Conservation (phyloP, 2,888 invertebrate species). For the Lasioglossum zephyrum region DNA sequence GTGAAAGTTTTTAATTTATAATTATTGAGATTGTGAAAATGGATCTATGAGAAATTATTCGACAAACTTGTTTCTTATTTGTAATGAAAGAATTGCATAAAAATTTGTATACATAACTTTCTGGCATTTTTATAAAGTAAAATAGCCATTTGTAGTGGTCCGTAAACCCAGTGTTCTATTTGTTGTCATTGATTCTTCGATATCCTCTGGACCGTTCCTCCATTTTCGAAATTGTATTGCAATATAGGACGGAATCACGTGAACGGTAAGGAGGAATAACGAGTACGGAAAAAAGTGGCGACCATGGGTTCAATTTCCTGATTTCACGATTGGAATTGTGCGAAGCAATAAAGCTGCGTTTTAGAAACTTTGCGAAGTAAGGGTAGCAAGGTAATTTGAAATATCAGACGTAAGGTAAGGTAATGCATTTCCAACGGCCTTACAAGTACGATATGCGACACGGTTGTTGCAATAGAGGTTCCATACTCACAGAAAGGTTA, state of each 20-base stretch:
- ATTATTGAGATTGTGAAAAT: no score
- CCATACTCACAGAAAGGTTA: conserved; percentile 69
- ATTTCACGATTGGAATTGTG: neutral
- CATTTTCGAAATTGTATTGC: neutral
- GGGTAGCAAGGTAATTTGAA: conserved; percentile 54
- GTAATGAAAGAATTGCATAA: no score
- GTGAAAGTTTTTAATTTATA: no score
- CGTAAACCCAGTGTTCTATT: neutral
- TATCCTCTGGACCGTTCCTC: neutral
- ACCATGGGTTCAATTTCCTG: neutral
- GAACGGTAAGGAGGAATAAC: neutral
- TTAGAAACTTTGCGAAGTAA: conserved; percentile 33
- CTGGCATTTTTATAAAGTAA: no score
- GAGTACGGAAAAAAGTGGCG: neutral
- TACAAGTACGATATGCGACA: conserved; percentile 64
- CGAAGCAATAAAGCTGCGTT: neutral
- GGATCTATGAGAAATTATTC: no score
- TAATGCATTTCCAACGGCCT: conserved; percentile 62
- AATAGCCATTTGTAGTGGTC: no score
- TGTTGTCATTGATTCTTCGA: neutral
- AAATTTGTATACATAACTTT: no score
- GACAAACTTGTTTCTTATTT: no score
- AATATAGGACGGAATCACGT: neutral
- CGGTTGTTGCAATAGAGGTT: conserved; percentile 67
- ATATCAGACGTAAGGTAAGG: conserved; percentile 60